These are phyloP conservation scores for Meiosimyza decipiens DNA, from an alignment of 2,888 invertebrate genomes.

Conservation along the genomic window DNA sequence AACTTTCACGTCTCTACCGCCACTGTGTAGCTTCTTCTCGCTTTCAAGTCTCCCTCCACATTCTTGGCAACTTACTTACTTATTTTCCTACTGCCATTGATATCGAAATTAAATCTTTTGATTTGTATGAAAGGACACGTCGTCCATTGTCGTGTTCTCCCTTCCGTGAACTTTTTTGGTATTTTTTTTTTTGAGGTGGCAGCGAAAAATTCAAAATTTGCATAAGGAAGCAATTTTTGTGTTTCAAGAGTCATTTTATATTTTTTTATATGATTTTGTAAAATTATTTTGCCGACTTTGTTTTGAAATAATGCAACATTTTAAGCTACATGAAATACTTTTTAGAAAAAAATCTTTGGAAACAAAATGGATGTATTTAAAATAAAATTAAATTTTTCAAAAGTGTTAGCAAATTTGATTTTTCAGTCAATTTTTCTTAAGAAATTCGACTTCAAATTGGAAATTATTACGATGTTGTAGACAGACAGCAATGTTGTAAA, in stretches of 20 bases:
- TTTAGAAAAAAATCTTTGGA: neutral
- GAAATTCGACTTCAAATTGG: no score
- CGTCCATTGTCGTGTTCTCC: constrained; percentile 12
- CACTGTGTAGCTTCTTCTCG: neutral
- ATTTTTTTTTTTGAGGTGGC: neutral
- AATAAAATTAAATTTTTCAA: no score
- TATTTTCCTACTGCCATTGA: constrained; percentile 25
- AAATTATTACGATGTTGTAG: no score
- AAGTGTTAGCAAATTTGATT: no score
- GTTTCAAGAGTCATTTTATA: constrained; percentile 19
- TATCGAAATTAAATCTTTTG: constrained; percentile 36
- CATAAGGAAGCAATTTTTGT: constrained; percentile 31
- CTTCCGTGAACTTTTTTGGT: neutral
- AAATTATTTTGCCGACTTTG: constrained; percentile 14
- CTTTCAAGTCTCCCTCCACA: neutral
- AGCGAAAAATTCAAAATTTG: constrained; percentile 17
- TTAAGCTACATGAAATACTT: neutral
- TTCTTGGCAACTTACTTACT: neutral
- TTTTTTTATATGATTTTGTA: constrained; percentile 26
- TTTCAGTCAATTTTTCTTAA: no score
- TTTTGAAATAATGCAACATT: no score
- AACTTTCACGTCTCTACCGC: constrained; percentile 22
- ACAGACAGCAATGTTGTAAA: no score
- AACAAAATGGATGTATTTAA: neutral
- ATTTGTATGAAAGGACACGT: constrained; percentile 34